Conservation (phyloP, 1,140 invertebrate species). For the Pomacea maculata region DNA sequence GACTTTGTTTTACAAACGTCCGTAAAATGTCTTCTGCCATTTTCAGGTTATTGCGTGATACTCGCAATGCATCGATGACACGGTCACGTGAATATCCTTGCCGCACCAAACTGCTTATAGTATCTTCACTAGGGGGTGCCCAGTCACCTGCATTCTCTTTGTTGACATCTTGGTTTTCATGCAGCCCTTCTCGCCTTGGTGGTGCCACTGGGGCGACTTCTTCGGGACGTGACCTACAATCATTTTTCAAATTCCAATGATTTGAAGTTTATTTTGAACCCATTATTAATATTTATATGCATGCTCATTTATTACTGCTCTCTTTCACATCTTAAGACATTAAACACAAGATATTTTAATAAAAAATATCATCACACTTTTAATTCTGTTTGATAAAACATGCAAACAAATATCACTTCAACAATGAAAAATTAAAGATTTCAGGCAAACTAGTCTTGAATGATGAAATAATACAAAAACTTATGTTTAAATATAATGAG, state of each 20-base stretch:
- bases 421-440: too few species aligned
- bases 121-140: conserved; percentile 82
- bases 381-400: too few species aligned
- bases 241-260: neutral
- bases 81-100: conserved; percentile 90
- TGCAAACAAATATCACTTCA: too few species aligned
- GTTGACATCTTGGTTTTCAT: conserved; percentile 58
- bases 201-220: conserved; percentile 30
- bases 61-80: conserved; percentile 88
- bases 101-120: conserved; percentile 84
- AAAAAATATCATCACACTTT: too few species aligned
- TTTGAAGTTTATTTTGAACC: too few species aligned
- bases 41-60: conserved; percentile 89
- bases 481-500: too few species aligned
- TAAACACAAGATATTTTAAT: too few species aligned
- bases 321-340: too few species aligned
- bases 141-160: conserved; percentile 69
- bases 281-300: too few species aligned
- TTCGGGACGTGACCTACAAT: conserved; percentile 10
- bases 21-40: conserved; percentile 96
- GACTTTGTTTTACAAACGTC: conserved; percentile 76
- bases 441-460: too few species aligned
- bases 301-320: too few species aligned
- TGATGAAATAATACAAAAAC: too few species aligned
- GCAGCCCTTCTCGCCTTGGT: conserved; percentile 45